Conservation (phyloP, 2,113 vertebrate species). For the Periophthalmodon schlosseri region DNA sequence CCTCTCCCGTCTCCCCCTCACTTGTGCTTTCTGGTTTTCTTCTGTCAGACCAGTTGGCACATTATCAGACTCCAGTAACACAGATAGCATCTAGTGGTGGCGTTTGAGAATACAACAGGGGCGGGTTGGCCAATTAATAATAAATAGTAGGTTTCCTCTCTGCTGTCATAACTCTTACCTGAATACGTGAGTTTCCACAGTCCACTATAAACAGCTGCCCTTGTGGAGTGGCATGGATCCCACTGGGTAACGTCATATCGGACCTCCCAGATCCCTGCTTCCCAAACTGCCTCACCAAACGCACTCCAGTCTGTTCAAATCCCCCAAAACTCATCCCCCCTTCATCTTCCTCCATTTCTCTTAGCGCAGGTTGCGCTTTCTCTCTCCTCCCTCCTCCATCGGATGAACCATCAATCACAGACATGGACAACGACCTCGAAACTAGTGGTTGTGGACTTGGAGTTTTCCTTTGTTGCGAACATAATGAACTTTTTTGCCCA, state of each 20-base stretch:
- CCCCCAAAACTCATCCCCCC: slow-evolving; percentile 17
- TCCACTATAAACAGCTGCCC: slow-evolving; percentile 81
- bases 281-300: slow-evolving; percentile 75
- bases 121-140: too few relatives aligned
- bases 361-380: slow-evolving; percentile 43
- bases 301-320: slow-evolving; percentile 32
- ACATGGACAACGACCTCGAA: slow-evolving; percentile 67
- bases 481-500: slow-evolving; percentile 33
- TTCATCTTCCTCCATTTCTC: slow-evolving; percentile 58
- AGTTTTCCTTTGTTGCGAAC: slow-evolving; percentile 28
- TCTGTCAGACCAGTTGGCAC: too few relatives aligned
- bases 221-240: slow-evolving; percentile 70
- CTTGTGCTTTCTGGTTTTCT: too few relatives aligned
- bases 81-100: too few relatives aligned
- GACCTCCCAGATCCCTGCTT: slow-evolving; percentile 79
- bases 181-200: slow-evolving; percentile 80
- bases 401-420: slow-evolving; percentile 60
- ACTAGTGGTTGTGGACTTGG: slow-evolving; percentile 23
- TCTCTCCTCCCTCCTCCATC: slow-evolving; percentile 54
- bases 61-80: too few relatives aligned
- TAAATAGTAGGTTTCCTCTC: too few relatives aligned
- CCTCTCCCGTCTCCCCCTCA: too few relatives aligned
- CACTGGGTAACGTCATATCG: slow-evolving; percentile 80
- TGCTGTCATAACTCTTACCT: slow-evolving; percentile 39
- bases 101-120: too few relatives aligned